Evolutionary conservation across 2,888 invertebrate genomes (phyloP).

Genomic region (Caenorhabditis doughertyi): DNA sequence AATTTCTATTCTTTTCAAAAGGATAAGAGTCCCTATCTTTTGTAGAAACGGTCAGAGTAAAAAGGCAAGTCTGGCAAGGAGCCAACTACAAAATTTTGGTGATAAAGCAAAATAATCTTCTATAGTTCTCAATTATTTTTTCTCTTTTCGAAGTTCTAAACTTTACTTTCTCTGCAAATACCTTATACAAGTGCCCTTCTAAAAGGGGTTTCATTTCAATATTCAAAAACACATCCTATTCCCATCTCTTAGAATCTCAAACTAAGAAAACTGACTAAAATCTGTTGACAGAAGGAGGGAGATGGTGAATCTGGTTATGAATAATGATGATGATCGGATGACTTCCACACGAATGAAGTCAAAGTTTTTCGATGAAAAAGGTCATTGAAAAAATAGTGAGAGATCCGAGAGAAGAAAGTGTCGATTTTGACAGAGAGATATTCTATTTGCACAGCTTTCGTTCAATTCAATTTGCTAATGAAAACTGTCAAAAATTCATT

Average conservation of each 20-base stretch:
- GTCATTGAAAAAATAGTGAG: neutral
- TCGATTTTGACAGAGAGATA: conserved; percentile 26
- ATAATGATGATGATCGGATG: conserved; percentile 16
- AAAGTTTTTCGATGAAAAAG: conserved; percentile 33
- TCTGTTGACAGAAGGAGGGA: conserved; percentile 8
- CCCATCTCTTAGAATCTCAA: neutral
- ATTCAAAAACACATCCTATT: no score
- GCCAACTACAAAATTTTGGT: no score
- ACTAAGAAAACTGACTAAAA: conserved; percentile 1
- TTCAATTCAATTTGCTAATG: neutral
- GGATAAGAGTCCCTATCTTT: no score
- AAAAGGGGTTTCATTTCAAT: no score
- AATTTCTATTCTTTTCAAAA: conserved; percentile 13
- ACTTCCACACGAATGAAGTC: conserved; percentile 23
- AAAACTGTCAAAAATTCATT: conserved; percentile 41
- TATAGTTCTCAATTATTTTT: no score
- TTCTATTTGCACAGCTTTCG: conserved; percentile 34
- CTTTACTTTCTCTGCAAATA: no score
- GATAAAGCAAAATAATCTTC: no score
- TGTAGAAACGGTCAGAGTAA: no score
- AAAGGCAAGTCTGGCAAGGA: no score
- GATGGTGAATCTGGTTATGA: neutral
- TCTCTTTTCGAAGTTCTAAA: no score
- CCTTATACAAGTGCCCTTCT: no score
- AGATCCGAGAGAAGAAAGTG: conserved; percentile 1